These are phyloP conservation scores for Trypoxylon attenuatum DNA, from an alignment of 2,888 invertebrate genomes.

Conservation along the genomic window DNA sequence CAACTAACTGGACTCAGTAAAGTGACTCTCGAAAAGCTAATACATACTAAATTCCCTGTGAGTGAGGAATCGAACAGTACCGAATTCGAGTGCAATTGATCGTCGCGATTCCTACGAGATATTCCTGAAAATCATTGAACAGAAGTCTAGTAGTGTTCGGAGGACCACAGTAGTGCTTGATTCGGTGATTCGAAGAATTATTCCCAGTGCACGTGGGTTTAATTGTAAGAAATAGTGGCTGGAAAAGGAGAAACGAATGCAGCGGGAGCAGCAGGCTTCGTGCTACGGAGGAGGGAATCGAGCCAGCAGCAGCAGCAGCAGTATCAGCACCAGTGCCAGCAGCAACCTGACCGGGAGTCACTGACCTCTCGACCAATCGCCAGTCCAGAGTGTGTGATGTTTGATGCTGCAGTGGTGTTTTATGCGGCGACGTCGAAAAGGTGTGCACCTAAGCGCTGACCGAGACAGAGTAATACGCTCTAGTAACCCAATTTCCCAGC, in stretches of 20 bases:
- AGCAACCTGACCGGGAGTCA: slow-evolving; percentile 67
- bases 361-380: slow-evolving; percentile 66
- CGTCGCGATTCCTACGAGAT: background rate
- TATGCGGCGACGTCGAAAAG: slow-evolving; percentile 70
- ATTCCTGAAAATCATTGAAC: too few species aligned
- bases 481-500: slow-evolving; percentile 47
- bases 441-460: slow-evolving; percentile 54
- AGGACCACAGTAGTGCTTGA: too few species aligned
- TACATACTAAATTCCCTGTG: too few species aligned
- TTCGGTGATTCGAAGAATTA: too few species aligned
- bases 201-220: too few species aligned
- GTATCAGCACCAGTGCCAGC: too few species aligned
- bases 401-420: slow-evolving; percentile 73
- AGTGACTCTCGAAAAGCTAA: too few species aligned
- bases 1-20: too few species aligned
- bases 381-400: slow-evolving; percentile 66
- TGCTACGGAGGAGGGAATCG: slow-evolving; percentile 34
- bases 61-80: background rate
- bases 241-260: slow-evolving; percentile 46
- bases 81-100: background rate
- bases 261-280: slow-evolving; percentile 52
- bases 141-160: too few species aligned
- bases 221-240: too few species aligned
- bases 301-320: slow-evolving; percentile 46
- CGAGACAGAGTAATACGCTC: slow-evolving; percentile 26